Percentiles rank a stretch among this genome's conserved stretches.
Conservation (phyloP, 2,113 vertebrate species). For the Toxotes chatareus region DNA sequence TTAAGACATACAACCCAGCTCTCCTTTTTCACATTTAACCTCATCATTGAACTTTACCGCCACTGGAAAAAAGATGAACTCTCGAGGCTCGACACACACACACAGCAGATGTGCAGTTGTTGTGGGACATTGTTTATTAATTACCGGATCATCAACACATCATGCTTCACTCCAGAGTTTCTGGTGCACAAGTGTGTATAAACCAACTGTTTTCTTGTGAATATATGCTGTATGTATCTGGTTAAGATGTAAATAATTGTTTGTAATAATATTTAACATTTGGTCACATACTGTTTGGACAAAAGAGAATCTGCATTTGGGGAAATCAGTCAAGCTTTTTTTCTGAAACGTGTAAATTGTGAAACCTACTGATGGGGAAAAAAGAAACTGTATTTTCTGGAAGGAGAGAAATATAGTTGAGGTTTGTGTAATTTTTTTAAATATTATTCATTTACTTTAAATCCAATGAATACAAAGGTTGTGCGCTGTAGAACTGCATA, state of each 20-base stretch:
- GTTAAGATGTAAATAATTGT: constrained; percentile 63
- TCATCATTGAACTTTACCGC: constrained; percentile 26
- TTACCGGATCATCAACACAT: neutral
- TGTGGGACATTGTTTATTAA: constrained; percentile 8
- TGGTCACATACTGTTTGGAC: constrained; percentile 41
- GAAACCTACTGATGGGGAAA: constrained; percentile 19
- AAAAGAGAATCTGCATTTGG: constrained; percentile 44
- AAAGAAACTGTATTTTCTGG: neutral
- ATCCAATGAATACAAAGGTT: neutral
- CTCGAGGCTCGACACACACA: neutral
- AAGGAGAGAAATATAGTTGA: neutral
- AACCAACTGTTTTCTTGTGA: constrained; percentile 36
- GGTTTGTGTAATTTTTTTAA: neutral
- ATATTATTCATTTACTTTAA: constrained; percentile 21
- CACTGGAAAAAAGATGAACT: neutral
- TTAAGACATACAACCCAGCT: neutral
- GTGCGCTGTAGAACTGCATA: neutral
- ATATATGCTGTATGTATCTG: constrained; percentile 37
- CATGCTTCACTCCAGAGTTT: constrained; percentile 9
- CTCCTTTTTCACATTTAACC: neutral
- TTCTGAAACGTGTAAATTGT: constrained; percentile 3
- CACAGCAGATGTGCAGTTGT: constrained; percentile 4
- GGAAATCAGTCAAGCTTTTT: constrained; percentile 2
- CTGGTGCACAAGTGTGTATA: constrained; percentile 21
- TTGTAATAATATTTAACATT: constrained; percentile 59